These are phyloP conservation scores for Magallana gigas DNA, from an alignment of 1,140 invertebrate species.

Conservation along the genomic window DNA sequence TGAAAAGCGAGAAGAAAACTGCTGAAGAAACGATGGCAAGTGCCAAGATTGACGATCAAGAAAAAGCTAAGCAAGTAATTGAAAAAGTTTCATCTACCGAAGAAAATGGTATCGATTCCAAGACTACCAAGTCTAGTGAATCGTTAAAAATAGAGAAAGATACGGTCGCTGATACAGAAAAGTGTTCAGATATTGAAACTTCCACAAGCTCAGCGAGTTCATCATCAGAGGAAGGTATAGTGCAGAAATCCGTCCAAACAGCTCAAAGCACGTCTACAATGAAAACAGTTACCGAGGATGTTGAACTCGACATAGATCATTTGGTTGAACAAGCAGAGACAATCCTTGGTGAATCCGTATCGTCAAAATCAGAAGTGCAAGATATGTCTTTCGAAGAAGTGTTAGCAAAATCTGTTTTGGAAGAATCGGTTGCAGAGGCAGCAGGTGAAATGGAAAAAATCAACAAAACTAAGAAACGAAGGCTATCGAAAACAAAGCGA, in stretches of 20 bases:
- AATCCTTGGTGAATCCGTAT: not conserved
- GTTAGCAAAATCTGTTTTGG: conserved; percentile 37
- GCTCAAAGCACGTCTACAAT: not conserved
- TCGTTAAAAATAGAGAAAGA: not conserved
- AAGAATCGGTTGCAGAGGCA: conserved; percentile 42
- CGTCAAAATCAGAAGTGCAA: not conserved
- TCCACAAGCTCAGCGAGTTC: not conserved
- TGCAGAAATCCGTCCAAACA: not conserved
- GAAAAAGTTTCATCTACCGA: not conserved
- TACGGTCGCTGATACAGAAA: not conserved
- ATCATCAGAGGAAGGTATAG: not conserved
- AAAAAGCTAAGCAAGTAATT: not conserved
- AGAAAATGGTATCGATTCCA: not conserved
- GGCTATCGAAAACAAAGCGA: conserved; percentile 16
- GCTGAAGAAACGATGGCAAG: not conserved
- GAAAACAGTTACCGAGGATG: not conserved
- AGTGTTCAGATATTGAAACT: not conserved
- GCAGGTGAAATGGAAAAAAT: conserved; percentile 43
- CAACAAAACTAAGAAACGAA: conserved; percentile 30
- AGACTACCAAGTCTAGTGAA: not conserved
- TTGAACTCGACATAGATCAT: conserved; percentile 30
- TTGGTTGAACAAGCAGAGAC: conserved; percentile 27
- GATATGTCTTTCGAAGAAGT: conserved; percentile 42
- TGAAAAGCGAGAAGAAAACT: not conserved
- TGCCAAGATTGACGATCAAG: not conserved